phyloP scores from a whole-genome alignment of 1,140 invertebrate species.

The Papilio xuthus region DNA sequence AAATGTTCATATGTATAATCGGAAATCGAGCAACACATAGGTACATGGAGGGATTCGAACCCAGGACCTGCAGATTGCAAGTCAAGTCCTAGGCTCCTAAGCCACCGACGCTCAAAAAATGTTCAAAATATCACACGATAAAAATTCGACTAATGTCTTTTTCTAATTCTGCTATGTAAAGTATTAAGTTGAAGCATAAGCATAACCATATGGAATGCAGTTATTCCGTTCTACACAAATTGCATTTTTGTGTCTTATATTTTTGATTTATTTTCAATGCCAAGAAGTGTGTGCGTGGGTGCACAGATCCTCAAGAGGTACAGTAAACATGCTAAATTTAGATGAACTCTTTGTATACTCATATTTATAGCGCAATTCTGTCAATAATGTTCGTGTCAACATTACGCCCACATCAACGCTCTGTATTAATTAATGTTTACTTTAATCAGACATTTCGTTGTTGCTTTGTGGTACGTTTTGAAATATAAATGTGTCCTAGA shows the following conservation, averaged over 20 bases:
- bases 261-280: conserved; percentile 10
- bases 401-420: background rate
- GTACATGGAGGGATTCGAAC: too few relatives aligned
- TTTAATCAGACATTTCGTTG: background rate
- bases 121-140: too few relatives aligned
- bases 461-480: background rate
- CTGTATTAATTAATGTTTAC: background rate
- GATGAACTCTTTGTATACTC: conserved; percentile 16
- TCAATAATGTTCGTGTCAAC: conserved; percentile 12
- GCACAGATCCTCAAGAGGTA: conserved; percentile 6
- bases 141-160: too few relatives aligned
- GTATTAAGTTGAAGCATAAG: background rate
- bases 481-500: background rate
- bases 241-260: background rate
- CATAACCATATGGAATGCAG: background rate
- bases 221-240: background rate
- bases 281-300: background rate
- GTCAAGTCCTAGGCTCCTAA: too few relatives aligned
- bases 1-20: too few relatives aligned
- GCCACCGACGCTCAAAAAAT: too few relatives aligned
- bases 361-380: conserved; percentile 3
- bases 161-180: too few relatives aligned
- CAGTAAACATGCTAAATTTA: conserved; percentile 32
- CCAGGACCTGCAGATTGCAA: too few relatives aligned
- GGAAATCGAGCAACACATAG: too few relatives aligned